A percentile compares a stretch with the other conserved stretches of the same genome.
Conservation (phyloP, 2,113 vertebrate genomes). For the Spermophilus dauricus region DNA sequence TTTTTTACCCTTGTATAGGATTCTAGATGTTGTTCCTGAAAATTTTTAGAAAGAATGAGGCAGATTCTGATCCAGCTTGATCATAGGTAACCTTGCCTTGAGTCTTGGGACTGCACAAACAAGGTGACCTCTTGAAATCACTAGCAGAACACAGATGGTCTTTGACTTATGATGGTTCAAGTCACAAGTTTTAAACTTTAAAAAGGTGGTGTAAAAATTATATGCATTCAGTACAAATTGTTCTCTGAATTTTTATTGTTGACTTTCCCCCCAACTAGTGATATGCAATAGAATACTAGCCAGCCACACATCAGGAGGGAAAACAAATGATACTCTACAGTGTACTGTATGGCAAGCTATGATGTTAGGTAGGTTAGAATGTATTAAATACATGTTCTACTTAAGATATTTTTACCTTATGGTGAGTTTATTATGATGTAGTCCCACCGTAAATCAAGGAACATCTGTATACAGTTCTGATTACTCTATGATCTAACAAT, state of each 20-base stretch:
- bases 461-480: constrained; percentile 16
- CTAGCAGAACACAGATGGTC: background rate
- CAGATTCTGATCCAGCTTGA: constrained; percentile 28
- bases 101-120: background rate
- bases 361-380: background rate
- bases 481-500: constrained; percentile 15
- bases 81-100: background rate
- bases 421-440: background rate
- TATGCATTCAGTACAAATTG: background rate
- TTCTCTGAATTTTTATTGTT: background rate
- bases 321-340: background rate
- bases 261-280: background rate
- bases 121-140: constrained; percentile 29
- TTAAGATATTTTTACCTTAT: background rate
- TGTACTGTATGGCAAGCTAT: background rate
- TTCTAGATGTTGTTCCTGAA: constrained; percentile 37
- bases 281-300: background rate
- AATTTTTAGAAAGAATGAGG: constrained; percentile 46
- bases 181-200: background rate
- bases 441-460: background rate
- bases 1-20: constrained; percentile 19
- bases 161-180: background rate
- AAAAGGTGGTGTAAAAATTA: background rate
- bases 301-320: background rate
- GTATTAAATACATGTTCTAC: background rate